Evolutionary conservation across 2,888 invertebrate species (phyloP), one percentile per base, ranked within the genome.

Genomic region (Harpagoxenus sublaevis): DNA sequence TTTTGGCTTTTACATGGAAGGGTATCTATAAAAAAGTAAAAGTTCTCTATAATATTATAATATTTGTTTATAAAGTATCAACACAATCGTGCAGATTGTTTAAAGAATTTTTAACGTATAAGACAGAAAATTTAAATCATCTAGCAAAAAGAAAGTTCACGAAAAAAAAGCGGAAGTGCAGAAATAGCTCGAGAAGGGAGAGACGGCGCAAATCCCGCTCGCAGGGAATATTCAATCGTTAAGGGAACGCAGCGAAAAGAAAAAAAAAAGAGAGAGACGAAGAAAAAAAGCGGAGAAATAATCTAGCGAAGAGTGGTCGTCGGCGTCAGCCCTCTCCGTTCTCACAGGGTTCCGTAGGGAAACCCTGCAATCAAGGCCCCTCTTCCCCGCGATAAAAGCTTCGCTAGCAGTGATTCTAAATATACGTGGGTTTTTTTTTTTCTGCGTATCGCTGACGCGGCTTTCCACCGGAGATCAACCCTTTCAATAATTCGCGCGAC

Each of bases 401-500:
- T 23, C 23, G 28, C 15, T 9, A 35, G 65, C 28, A 18, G 53
- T 31, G 63, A 70, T 85, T 85, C 84, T 85, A 85, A 83, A 85
- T 83, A 85, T 85, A 83, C 53, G 48, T 60, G 28, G 5, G 31
- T 51, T 79, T 78, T 81, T 79, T 35, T 48, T 71, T 68, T 81
- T 81, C 79, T 81, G 51, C 55, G 79, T 84, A 68, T 28, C 45
- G 60, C 66, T 79, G 79, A 78, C 60, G 77, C 3, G 28, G 35
- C 75, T 71, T 78, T 9, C 60, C 12, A 18, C 62, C 39, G 51
- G 35, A 39, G 68, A 39, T 35, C 35, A 28, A 6, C 9, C 35
- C 51, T n/a, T n/a, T 55, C 77, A 88, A 88, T 83, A 86, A 70
- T 89, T 31, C 62, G 84, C 78, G 55, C 48, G 10, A 35, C 35